Percentiles rank a stretch among this genome's conserved stretches.
Conservation (phyloP, 2,888 invertebrate species). For the Drosophila melanocephala region DNA sequence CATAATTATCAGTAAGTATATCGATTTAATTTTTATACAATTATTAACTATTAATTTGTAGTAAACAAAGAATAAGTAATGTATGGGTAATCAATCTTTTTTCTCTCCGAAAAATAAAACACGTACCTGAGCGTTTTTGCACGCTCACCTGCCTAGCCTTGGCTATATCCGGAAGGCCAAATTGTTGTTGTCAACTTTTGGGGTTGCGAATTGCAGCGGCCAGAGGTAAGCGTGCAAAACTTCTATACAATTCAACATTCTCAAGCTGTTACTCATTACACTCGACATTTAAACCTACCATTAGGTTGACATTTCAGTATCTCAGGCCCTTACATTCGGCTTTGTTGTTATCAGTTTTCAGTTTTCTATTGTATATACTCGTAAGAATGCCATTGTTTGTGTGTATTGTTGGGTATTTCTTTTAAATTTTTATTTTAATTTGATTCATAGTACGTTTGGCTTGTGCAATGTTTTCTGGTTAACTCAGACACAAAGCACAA, state of each 20-base stretch:
- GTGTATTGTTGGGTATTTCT: conserved; percentile 33
- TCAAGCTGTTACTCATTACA: conserved; percentile 78
- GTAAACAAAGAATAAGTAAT: conserved; percentile 79
- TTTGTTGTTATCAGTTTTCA: conserved; percentile 27
- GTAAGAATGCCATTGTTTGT: conserved; percentile 28
- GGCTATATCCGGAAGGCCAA: neutral
- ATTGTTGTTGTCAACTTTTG: conserved; percentile 14
- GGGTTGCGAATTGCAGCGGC: conserved; percentile 2
- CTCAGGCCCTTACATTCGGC: conserved; percentile 42
- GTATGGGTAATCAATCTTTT: conserved; percentile 88
- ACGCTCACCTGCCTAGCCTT: conserved; percentile 36
- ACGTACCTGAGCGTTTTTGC: conserved; percentile 86
- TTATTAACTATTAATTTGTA: conserved; percentile 76
- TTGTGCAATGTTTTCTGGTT: conserved; percentile 28
- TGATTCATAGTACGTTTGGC: conserved; percentile 2
- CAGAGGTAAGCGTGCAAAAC: conserved; percentile 60
- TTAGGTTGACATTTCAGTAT: conserved; percentile 62
- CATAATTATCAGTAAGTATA: conserved; percentile 62
- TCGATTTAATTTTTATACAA: conserved; percentile 58
- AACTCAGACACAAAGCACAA: conserved; percentile 34
- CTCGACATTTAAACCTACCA: conserved; percentile 62
- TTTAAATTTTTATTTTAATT: conserved; percentile 1
- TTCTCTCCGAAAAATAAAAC: conserved; percentile 88
- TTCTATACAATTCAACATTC: conserved; percentile 80
- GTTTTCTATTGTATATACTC: conserved; percentile 23